A percentile compares a stretch with the other conserved stretches of the same genome.
Conservation (phyloP, 35 echinoderm and acorn worm species). For the Holothuria glaberrima region DNA sequence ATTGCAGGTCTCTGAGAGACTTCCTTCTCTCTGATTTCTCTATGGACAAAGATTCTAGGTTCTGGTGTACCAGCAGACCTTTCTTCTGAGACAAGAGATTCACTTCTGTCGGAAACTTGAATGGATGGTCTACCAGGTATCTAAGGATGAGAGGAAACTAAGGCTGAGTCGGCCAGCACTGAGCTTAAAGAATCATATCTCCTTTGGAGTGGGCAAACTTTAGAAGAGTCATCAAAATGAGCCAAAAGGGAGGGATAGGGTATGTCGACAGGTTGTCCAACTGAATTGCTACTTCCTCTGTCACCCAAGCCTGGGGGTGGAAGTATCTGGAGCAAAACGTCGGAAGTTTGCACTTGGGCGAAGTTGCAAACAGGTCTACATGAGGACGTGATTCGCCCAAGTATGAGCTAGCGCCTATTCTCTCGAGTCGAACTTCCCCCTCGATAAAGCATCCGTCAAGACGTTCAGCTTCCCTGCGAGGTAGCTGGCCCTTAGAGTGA, state of each 20-base stretch:
- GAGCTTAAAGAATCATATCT: not conserved
- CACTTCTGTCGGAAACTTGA: not conserved
- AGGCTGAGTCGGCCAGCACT: not conserved
- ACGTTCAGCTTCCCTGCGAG: not conserved
- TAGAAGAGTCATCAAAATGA: not conserved
- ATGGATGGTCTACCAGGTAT: too few relatives aligned
- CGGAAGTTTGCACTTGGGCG: not conserved
- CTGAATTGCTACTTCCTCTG: conserved; percentile 1
- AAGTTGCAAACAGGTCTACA: conserved; percentile 25
- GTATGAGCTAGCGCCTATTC: not conserved
- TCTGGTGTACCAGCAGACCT: not conserved
- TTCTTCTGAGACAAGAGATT: not conserved
- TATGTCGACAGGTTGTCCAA: conserved; percentile 9
- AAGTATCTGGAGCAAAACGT: not conserved
- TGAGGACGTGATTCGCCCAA: not conserved
- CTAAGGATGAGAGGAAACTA: not conserved
- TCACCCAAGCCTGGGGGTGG: not conserved
- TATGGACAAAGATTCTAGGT: not conserved
- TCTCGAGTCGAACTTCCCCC: not conserved
- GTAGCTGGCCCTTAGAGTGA: not conserved
- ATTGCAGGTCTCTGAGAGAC: not conserved
- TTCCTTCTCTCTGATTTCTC: not conserved
- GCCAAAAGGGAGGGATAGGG: not conserved
- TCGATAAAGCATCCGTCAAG: conserved; percentile 5
- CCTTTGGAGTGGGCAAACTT: not conserved